Conservation (phyloP, 1,140 invertebrate species). For the Trichonephila clavata region DNA sequence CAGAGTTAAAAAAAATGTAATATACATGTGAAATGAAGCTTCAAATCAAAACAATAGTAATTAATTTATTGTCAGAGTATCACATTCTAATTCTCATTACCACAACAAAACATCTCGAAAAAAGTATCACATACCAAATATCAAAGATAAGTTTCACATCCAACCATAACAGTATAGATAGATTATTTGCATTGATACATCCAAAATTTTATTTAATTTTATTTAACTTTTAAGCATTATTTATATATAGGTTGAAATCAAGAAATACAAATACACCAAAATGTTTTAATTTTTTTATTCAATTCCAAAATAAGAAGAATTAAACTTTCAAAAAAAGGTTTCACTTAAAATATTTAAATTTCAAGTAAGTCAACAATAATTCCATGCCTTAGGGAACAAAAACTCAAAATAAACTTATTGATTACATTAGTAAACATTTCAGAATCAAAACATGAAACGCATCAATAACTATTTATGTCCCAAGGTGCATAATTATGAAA, state of each 20-base stretch:
- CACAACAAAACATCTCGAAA: conserved; percentile 43
- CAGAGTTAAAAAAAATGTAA: too few relatives aligned
- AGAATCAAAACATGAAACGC: neutral
- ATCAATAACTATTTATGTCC: neutral
- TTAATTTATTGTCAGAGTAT: conserved; percentile 48
- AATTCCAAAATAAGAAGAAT: too few relatives aligned
- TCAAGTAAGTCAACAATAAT: too few relatives aligned
- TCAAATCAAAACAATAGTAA: conserved; percentile 14
- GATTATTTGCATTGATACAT: neutral
- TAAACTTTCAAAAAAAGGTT: too few relatives aligned
- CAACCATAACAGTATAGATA: neutral
- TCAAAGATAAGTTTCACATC: conserved; percentile 5
- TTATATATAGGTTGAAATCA: neutral
- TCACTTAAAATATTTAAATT: too few relatives aligned
- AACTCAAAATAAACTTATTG: too few relatives aligned
- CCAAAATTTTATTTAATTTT: neutral
- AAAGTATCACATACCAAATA: conserved; percentile 54
- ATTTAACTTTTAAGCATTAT: neutral
- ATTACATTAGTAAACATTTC: neutral
- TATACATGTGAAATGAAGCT: conserved; percentile 4
- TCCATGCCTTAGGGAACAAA: too few relatives aligned
- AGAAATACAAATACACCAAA: neutral
- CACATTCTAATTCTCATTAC: conserved; percentile 51
- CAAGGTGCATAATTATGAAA: neutral
- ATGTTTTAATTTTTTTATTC: neutral